Percentiles rank a stretch among this genome's conserved stretches.
These are phyloP conservation scores for Xiphias gladius DNA, from an alignment of 2,113 vertebrate genomes.

Conservation along the genomic window DNA sequence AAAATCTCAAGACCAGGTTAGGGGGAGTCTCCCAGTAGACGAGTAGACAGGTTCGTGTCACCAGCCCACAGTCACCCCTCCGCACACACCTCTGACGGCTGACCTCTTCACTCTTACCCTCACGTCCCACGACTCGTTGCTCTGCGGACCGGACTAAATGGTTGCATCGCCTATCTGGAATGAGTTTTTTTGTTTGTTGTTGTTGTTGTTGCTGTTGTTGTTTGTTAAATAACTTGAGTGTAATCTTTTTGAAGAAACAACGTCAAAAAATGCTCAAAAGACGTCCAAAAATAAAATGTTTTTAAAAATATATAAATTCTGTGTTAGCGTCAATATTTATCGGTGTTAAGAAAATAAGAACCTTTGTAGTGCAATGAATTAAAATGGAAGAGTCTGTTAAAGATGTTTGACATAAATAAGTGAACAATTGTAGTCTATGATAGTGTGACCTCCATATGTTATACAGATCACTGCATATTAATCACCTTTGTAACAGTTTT, in stretches of 20 bases:
- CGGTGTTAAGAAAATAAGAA: constrained; percentile 1
- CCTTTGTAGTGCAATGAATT: neutral
- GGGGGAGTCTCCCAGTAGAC: fast-evolving
- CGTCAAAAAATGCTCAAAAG: neutral
- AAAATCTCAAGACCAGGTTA: neutral
- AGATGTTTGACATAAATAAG: constrained; percentile 3
- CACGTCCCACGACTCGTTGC: neutral
- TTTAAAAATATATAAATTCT: constrained; percentile 20
- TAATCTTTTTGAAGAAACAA: constrained; percentile 13
- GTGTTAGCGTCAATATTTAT: constrained; percentile 9
- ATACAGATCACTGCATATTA: neutral
- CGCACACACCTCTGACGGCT: neutral
- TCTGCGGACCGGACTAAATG: constrained; percentile 10
- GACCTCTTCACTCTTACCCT: neutral
- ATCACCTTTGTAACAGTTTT: neutral
- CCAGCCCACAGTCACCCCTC: neutral
- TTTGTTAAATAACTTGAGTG: neutral
- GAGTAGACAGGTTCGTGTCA: neutral
- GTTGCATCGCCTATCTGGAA: too few species aligned
- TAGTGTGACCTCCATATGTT: neutral
- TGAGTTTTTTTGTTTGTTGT: too few species aligned
- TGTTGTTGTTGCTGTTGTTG: too few species aligned
- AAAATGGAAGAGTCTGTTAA: neutral
- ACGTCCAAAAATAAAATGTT: neutral
- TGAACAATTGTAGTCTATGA: neutral